A percentile compares a stretch with the other conserved stretches of the same genome.
phyloP scores from a whole-genome alignment of 2,888 invertebrate species.

The Agrochola lychnidis region DNA sequence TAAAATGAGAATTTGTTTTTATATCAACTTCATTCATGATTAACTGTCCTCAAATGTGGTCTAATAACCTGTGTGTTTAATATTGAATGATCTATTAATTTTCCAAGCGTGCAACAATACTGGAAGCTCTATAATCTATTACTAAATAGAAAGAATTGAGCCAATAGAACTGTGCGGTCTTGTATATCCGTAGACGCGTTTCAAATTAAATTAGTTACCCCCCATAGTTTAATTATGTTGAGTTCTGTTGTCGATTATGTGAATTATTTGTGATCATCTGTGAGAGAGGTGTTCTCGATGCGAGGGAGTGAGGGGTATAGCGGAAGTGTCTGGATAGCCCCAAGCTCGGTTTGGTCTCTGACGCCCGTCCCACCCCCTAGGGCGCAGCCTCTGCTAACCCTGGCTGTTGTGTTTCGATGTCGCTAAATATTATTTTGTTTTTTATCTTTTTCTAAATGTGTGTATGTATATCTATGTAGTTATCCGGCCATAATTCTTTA shows the following conservation, averaged over 20 bases:
- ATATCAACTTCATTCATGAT: constrained; percentile 73
- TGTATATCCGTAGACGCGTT: constrained; percentile 79
- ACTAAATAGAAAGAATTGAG: constrained; percentile 68
- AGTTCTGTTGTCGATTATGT: constrained; percentile 87
- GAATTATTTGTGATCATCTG: constrained; percentile 89
- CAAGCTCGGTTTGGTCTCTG: constrained; percentile 88
- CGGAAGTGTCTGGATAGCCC: constrained; percentile 90
- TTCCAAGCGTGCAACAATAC: constrained; percentile 81
- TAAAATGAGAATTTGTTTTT: constrained; percentile 62
- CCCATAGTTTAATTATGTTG: constrained; percentile 86
- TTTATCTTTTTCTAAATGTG: constrained; percentile 81
- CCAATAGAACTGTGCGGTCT: constrained; percentile 78
- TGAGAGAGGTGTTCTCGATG: constrained; percentile 91
- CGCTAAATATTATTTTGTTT: constrained; percentile 84
- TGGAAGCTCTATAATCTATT: constrained; percentile 76
- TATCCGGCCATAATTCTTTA: constrained; percentile 78
- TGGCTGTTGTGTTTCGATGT: constrained; percentile 91
- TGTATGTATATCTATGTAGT: constrained; percentile 88
- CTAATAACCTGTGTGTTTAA: constrained; percentile 67
- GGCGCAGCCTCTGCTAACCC: constrained; percentile 90
- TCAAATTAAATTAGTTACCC: constrained; percentile 81
- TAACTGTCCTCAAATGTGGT: constrained; percentile 53
- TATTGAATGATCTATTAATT: constrained; percentile 76
- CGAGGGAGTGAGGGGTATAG: constrained; percentile 91
- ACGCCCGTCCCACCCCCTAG: constrained; percentile 86